A percentile compares a stretch with the other conserved stretches of the same genome.
phyloP scores from a whole-genome alignment of 1,140 invertebrate genomes.

The Thaumatotibia leucotreta region DNA sequence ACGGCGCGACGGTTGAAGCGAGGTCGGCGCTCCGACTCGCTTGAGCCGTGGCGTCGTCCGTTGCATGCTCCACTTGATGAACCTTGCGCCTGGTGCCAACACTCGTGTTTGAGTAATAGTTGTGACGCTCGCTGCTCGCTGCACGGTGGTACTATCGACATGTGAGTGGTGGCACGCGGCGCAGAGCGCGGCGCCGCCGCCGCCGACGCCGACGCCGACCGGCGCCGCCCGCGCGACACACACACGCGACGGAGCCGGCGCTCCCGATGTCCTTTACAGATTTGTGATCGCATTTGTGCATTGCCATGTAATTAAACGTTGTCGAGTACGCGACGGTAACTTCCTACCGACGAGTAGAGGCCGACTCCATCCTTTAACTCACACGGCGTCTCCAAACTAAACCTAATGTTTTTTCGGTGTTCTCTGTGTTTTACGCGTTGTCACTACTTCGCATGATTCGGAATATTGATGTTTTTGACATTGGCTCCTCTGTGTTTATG shows the following conservation, averaged over 20 bases:
- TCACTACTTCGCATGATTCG: slow-evolving; percentile 67
- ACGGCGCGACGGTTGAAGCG: slow-evolving; percentile 32
- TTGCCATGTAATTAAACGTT: not conserved
- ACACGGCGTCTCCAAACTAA: slow-evolving; percentile 38
- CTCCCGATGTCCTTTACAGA: slow-evolving; percentile 48
- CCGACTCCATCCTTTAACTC: slow-evolving; percentile 36
- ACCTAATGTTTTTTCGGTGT: slow-evolving; percentile 48
- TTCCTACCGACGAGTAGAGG: slow-evolving; percentile 21
- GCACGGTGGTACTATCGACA: slow-evolving; percentile 1
- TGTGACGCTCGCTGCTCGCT: slow-evolving; percentile 4
- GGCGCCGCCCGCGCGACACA: slow-evolving; percentile 41
- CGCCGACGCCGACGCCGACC: slow-evolving; percentile 20
- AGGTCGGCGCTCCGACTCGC: not conserved
- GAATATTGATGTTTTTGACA: slow-evolving; percentile 48
- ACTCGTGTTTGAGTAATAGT: slow-evolving; percentile 14
- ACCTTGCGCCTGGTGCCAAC: slow-evolving; percentile 50
- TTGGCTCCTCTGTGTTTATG: slow-evolving; percentile 13
- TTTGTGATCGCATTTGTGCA: slow-evolving; percentile 31
- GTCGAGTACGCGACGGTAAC: slow-evolving; percentile 15
- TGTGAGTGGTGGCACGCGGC: slow-evolving; percentile 10
- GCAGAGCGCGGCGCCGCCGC: slow-evolving; percentile 22
- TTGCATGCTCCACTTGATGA: slow-evolving; percentile 63
- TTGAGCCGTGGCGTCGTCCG: slow-evolving; percentile 37
- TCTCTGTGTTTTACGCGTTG: slow-evolving; percentile 64
- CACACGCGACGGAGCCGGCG: slow-evolving; percentile 67